Conservation (phyloP, 2,113 vertebrate genomes). For the Damaliscus lunatus region DNA sequence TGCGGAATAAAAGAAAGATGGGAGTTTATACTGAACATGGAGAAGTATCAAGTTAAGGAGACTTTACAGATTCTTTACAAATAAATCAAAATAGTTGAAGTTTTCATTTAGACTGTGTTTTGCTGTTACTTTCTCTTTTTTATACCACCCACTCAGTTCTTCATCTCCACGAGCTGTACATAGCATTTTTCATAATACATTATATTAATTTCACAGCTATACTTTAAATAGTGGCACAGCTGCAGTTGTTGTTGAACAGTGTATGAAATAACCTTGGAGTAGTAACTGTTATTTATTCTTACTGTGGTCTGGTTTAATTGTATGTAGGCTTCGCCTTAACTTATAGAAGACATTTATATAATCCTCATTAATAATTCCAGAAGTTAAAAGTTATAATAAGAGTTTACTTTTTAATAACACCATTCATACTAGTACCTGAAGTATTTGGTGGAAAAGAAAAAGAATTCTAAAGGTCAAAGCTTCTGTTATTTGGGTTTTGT, state of each 20-base stretch:
- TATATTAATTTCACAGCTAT: conserved; percentile 58
- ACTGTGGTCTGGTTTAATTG: conserved; percentile 40
- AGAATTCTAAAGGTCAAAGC: conserved; percentile 21
- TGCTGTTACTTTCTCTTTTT: conserved; percentile 37
- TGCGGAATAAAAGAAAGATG: background rate
- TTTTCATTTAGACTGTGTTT: background rate
- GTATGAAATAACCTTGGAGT: conserved; percentile 40
- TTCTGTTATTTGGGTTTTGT: conserved; percentile 26
- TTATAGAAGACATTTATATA: conserved; percentile 45
- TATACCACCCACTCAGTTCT: conserved; percentile 32
- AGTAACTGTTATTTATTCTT: conserved; percentile 55
- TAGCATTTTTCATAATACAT: conserved; percentile 30
- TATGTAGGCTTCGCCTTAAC: conserved; percentile 45
- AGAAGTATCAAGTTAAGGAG: background rate
- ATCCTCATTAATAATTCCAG: conserved; percentile 52
- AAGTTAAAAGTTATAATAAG: conserved; percentile 54
- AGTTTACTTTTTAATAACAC: conserved; percentile 41
- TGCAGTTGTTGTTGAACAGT: conserved; percentile 51
- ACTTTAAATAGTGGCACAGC: conserved; percentile 49
- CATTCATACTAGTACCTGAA: conserved; percentile 30
- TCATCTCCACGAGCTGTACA: background rate
- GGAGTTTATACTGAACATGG: background rate
- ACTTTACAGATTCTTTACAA: conserved; percentile 38
- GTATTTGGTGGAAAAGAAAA: background rate
- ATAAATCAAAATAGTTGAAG: background rate